Evolutionary conservation across 1,140 invertebrate species (phyloP).

Genomic region (Batillaria attramentaria): DNA sequence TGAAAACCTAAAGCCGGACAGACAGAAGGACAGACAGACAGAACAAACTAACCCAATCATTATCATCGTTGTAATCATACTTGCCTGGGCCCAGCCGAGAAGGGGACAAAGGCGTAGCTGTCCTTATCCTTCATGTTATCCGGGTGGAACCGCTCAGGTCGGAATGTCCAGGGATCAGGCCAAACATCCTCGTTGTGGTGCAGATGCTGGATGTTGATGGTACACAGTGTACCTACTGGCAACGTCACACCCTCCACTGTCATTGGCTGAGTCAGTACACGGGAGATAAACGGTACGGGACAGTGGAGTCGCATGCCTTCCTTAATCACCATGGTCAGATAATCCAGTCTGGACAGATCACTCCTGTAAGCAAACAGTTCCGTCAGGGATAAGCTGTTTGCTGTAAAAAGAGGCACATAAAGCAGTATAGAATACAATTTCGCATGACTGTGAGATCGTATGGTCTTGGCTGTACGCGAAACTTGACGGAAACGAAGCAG

Average conservation of each 20-base stretch:
- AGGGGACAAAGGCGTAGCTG: slow-evolving; percentile 60
- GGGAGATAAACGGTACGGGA: slow-evolving; percentile 77
- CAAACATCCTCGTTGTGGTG: slow-evolving; percentile 63
- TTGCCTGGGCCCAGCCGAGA: slow-evolving; percentile 64
- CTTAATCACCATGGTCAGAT: slow-evolving; percentile 68
- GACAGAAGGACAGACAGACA: too few relatives aligned
- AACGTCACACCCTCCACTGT: slow-evolving; percentile 34
- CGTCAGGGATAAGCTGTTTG: too few relatives aligned
- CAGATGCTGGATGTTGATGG: slow-evolving; percentile 49
- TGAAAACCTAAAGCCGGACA: too few relatives aligned
- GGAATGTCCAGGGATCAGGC: slow-evolving; percentile 50
- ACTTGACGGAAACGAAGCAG: too few relatives aligned
- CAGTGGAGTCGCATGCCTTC: slow-evolving; percentile 68
- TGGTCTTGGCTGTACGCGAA: too few relatives aligned
- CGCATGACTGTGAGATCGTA: too few relatives aligned
- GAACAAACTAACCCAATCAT: too few relatives aligned
- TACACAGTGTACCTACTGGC: slow-evolving; percentile 35
- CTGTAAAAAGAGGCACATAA: too few relatives aligned
- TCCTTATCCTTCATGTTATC: slow-evolving; percentile 59
- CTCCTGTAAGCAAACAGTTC: too few relatives aligned
- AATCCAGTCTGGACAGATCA: slow-evolving; percentile 61
- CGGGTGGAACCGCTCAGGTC: slow-evolving; percentile 53
- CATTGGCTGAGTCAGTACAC: slow-evolving; percentile 69
- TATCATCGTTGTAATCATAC: too few relatives aligned
- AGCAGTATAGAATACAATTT: too few relatives aligned